Conservation (phyloP, 2,888 invertebrate species). For the Cybosia mesomella region DNA sequence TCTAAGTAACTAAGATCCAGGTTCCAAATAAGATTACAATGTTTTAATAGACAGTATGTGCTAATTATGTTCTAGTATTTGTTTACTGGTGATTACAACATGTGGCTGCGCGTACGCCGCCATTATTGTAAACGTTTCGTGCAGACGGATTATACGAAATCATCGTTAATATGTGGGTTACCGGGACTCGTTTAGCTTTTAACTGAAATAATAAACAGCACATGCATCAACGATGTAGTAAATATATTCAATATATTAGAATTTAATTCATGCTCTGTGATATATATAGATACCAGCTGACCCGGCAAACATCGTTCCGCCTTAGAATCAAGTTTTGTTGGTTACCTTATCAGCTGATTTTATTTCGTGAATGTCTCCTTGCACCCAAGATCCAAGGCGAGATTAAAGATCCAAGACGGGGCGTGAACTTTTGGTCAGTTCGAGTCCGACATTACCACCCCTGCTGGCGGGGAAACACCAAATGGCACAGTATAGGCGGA, state of each 20-base stretch:
- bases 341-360: too few species aligned
- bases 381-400: too few species aligned
- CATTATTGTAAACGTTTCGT: slow-evolving; percentile 31
- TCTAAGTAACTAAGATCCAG: neutral
- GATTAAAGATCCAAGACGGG: too few species aligned
- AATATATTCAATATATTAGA: slow-evolving; percentile 10
- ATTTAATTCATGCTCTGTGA: slow-evolving; percentile 16
- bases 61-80: slow-evolving; percentile 21
- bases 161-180: slow-evolving; percentile 53
- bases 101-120: slow-evolving; percentile 35
- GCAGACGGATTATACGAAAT: slow-evolving; percentile 43
- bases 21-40: too few species aligned
- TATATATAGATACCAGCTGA: too few species aligned
- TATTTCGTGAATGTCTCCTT: too few species aligned
- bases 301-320: too few species aligned
- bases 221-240: slow-evolving; percentile 33
- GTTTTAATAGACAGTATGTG: neutral
- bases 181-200: slow-evolving; percentile 44
- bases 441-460: too few species aligned
- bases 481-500: too few species aligned
- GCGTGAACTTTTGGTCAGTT: too few species aligned
- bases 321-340: too few species aligned
- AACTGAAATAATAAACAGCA: slow-evolving; percentile 46
- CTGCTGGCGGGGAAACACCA: too few species aligned
- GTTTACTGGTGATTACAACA: slow-evolving; percentile 42